phyloP scores from a whole-genome alignment of 2,797 vertebrate species.

The Cossypha niveicapilla region DNA sequence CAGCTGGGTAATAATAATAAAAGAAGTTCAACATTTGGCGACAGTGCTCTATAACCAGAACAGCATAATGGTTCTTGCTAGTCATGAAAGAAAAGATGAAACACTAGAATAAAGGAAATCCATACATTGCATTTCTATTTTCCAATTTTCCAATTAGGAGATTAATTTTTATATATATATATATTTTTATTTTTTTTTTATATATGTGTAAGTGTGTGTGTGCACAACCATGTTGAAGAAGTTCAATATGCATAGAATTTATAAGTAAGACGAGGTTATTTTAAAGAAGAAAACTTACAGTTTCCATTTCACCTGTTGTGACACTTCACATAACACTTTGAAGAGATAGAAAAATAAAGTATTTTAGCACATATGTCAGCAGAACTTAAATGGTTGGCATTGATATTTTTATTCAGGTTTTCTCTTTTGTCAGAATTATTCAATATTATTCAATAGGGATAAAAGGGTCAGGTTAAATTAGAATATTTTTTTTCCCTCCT shows the following conservation, averaged over 20 bases:
- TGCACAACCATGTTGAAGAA: not conserved
- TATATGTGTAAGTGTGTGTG: not conserved
- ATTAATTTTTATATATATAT: not conserved
- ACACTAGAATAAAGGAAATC: not conserved
- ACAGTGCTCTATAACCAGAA: not conserved
- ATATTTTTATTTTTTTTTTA: too few species aligned
- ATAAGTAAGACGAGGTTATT: not conserved
- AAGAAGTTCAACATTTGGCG: slow-evolving; percentile 22
- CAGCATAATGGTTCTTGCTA: not conserved
- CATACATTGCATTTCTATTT: not conserved
- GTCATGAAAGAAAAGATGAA: slow-evolving; percentile 9
- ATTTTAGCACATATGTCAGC: not conserved
- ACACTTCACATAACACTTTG: not conserved
- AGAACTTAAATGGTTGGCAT: not conserved
- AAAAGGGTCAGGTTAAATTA: not conserved
- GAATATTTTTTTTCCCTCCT: not conserved
- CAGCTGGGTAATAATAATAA: not conserved
- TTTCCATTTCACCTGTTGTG: not conserved
- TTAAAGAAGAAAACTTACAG: not conserved
- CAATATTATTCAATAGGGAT: not conserved
- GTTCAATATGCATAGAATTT: not conserved
- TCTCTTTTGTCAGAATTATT: not conserved
- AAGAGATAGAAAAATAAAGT: not conserved
- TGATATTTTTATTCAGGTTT: not conserved
- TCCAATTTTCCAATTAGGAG: not conserved